Conservation (phyloP, 2,888 invertebrate genomes). For the Hypselothyrea guttata region DNA sequence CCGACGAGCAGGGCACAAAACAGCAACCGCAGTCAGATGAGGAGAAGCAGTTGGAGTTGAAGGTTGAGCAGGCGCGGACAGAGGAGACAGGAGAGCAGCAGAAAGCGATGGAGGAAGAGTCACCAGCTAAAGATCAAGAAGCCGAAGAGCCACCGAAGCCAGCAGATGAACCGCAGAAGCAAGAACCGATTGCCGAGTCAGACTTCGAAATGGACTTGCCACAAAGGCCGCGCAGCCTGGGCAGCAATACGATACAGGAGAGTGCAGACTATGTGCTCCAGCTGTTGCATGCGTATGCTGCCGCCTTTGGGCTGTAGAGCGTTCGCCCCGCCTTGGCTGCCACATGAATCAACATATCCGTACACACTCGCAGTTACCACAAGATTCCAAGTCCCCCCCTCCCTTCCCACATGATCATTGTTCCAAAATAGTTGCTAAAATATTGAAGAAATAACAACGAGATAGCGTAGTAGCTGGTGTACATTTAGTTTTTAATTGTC, state of each 20-base stretch:
- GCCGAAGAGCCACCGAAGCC: neutral
- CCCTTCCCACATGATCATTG: conserved; percentile 16
- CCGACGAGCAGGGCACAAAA: conserved; percentile 48
- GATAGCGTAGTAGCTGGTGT: conserved; percentile 24
- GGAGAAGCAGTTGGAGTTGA: neutral
- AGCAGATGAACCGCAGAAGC: conserved; percentile 11
- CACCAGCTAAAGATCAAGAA: conserved; percentile 1
- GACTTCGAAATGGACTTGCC: conserved; percentile 53
- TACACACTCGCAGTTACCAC: conserved; percentile 29
- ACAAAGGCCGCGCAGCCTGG: conserved; percentile 56
- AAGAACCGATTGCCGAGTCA: conserved; percentile 23
- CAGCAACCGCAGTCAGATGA: conserved; percentile 32
- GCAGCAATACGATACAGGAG: conserved; percentile 64
- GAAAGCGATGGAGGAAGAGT: neutral
- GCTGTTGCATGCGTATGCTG: conserved; percentile 61
- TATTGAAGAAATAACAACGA: conserved; percentile 26
- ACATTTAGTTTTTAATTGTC: conserved; percentile 38
- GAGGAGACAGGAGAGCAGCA: conserved; percentile 2
- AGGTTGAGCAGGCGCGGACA: neutral
- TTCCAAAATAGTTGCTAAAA: conserved; percentile 20
- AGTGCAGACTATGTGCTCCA: conserved; percentile 66
- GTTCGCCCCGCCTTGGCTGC: conserved; percentile 3
- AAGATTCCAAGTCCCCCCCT: too few species aligned
- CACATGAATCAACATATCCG: conserved; percentile 41
- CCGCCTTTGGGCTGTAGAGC: conserved; percentile 58